Evolutionary conservation across 2,888 invertebrate genomes (phyloP).

Genomic region (Agrotis segetum): DNA sequence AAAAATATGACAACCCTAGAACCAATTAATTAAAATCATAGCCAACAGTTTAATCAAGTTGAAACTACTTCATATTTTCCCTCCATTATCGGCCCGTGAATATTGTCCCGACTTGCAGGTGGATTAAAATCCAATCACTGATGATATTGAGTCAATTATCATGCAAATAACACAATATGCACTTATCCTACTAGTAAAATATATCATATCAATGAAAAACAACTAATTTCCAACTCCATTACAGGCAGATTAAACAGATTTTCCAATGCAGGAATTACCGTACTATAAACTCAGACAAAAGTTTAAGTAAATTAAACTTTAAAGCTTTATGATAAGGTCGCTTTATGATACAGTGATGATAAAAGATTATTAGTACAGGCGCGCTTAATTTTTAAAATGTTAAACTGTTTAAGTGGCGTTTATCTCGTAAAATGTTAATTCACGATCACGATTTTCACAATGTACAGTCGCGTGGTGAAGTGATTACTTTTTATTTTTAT

Average conservation of each 20-base stretch:
- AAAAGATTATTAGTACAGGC: slow-evolving; percentile 45
- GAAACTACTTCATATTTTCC: slow-evolving; percentile 22
- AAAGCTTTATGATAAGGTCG: slow-evolving; percentile 16
- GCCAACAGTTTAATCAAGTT: slow-evolving; percentile 9
- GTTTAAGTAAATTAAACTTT: slow-evolving; percentile 21
- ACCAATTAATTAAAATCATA: slow-evolving; percentile 4
- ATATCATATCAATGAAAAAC: slow-evolving; percentile 5
- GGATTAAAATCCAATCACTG: slow-evolving; percentile 56
- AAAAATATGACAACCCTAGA: not conserved
- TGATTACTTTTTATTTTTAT: slow-evolving; percentile 52
- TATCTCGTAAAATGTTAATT: slow-evolving; percentile 68
- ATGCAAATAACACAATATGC: slow-evolving; percentile 59
- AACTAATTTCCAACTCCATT: slow-evolving; percentile 17
- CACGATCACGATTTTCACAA: slow-evolving; percentile 58
- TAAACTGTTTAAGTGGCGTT: slow-evolving; percentile 60
- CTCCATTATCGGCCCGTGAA: slow-evolving; percentile 17
- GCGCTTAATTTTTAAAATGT: slow-evolving; percentile 63
- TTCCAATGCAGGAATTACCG: not conserved
- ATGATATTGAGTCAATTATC: slow-evolving; percentile 55
- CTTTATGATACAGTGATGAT: slow-evolving; percentile 14
- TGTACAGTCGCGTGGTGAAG: slow-evolving; percentile 53
- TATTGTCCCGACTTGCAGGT: slow-evolving; percentile 23
- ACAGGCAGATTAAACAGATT: accelerated
- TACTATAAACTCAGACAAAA: not conserved
- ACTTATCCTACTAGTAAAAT: slow-evolving; percentile 19